A percentile compares a stretch with the other conserved stretches of the same genome.
Evolutionary conservation across 2,113 vertebrate species (phyloP).

Genomic region (Ursus arctos): DNA sequence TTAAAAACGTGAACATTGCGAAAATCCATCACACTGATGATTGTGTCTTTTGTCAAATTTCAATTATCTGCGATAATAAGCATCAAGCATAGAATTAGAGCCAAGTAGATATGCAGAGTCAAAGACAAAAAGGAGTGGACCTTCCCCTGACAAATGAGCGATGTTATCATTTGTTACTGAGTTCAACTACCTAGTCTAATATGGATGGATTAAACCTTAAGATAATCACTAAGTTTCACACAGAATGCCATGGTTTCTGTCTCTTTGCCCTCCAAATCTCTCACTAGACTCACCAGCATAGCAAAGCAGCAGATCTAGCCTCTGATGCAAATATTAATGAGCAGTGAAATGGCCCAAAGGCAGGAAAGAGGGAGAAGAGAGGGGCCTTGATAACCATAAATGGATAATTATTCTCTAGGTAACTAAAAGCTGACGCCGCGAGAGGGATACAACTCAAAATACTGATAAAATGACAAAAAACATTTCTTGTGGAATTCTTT

Average conservation of each 20-base stretch:
- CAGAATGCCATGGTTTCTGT: not conserved
- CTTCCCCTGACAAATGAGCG: not conserved
- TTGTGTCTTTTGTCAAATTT: slow-evolving; percentile 47
- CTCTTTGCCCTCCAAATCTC: not conserved
- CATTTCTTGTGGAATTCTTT: slow-evolving; percentile 27
- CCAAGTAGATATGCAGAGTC: not conserved
- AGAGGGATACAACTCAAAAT: slow-evolving; percentile 57
- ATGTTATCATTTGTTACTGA: not conserved
- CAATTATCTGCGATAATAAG: slow-evolving; percentile 41
- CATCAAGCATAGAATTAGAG: slow-evolving; percentile 1
- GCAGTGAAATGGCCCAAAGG: slow-evolving; percentile 76
- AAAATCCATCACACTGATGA: slow-evolving; percentile 13
- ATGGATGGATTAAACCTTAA: not conserved
- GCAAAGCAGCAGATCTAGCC: slow-evolving; percentile 21
- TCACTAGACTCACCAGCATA: slow-evolving; percentile 9
- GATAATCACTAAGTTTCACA: not conserved
- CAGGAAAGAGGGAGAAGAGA: slow-evolving; percentile 69
- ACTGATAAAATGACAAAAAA: slow-evolving; percentile 56
- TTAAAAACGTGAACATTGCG: not conserved
- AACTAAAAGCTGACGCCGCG: slow-evolving; percentile 71
- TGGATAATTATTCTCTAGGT: slow-evolving; percentile 80
- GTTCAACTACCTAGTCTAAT: not conserved
- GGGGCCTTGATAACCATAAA: slow-evolving; percentile 68
- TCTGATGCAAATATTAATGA: slow-evolving; percentile 75
- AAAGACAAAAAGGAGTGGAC: not conserved